phyloP scores from a whole-genome alignment of 1,140 invertebrate species.

The Heliconius nattereri region DNA sequence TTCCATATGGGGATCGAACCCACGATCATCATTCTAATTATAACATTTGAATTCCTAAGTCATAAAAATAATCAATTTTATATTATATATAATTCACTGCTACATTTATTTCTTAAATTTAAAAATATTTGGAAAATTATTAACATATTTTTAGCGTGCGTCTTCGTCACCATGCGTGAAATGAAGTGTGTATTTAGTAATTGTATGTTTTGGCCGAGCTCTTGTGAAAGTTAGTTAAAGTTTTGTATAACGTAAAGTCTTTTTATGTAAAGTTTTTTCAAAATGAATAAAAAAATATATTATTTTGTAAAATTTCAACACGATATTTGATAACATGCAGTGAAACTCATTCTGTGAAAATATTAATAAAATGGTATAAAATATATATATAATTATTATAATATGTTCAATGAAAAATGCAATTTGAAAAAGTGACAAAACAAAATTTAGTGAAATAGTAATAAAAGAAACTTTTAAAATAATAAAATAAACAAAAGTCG shows the following conservation, averaged over 20 bases:
- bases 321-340: neutral
- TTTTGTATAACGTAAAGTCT: neutral
- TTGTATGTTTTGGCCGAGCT: neutral
- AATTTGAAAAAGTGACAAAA: slow-evolving; percentile 1
- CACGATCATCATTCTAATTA: too few relatives aligned
- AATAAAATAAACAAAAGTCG: neutral
- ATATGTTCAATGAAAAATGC: neutral
- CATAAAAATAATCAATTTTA: too few relatives aligned
- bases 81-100: too few relatives aligned
- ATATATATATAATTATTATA: too few relatives aligned
- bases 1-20: too few relatives aligned
- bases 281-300: neutral
- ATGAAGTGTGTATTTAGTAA: neutral
- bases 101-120: too few relatives aligned
- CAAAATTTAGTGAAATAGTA: neutral
- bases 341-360: neutral
- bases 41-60: too few relatives aligned
- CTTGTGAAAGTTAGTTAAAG: neutral
- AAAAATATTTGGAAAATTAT: neutral
- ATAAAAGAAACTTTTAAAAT: neutral
- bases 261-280: too few relatives aligned
- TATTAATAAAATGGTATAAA: neutral
- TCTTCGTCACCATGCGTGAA: neutral
- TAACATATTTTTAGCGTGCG: neutral
- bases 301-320: neutral